Evolutionary conservation across 2,797 vertebrate genomes (phyloP).

Genomic region (Falco naumanni): DNA sequence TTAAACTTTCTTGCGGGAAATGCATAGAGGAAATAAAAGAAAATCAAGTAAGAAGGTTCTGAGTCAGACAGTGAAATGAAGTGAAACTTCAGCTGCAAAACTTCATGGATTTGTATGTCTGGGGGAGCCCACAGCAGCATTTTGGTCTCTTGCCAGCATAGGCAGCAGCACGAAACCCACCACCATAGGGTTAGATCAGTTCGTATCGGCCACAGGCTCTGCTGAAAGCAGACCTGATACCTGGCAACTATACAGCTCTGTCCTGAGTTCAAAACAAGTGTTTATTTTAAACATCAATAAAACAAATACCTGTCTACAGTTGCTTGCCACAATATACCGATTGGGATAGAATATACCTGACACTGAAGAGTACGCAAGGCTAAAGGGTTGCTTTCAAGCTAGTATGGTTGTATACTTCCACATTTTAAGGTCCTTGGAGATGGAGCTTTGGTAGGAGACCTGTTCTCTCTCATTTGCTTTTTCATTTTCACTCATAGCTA

Average conservation of each 20-base stretch:
- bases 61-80: conserved; percentile 12
- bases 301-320: not conserved
- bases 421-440: not conserved
- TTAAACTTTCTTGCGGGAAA: not conserved
- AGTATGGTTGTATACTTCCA: not conserved
- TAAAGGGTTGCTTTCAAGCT: not conserved
- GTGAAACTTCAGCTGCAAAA: conserved; percentile 2
- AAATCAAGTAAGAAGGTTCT: not conserved
- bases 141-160: not conserved
- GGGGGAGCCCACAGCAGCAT: not conserved
- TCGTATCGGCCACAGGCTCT: not conserved
- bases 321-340: not conserved
- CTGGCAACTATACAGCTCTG: not conserved
- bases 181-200: not conserved
- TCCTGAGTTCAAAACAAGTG: not conserved
- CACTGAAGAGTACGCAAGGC: not conserved
- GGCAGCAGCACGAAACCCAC: not conserved
- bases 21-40: not conserved
- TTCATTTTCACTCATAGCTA: not conserved
- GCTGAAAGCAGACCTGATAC: not conserved
- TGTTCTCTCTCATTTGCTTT: not conserved
- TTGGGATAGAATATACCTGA: not conserved
- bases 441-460: not conserved
- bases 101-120: not conserved
- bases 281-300: not conserved